Evolutionary conservation across 2,888 invertebrate genomes (phyloP).

Genomic region (Caenorhabditis sp.): DNA sequence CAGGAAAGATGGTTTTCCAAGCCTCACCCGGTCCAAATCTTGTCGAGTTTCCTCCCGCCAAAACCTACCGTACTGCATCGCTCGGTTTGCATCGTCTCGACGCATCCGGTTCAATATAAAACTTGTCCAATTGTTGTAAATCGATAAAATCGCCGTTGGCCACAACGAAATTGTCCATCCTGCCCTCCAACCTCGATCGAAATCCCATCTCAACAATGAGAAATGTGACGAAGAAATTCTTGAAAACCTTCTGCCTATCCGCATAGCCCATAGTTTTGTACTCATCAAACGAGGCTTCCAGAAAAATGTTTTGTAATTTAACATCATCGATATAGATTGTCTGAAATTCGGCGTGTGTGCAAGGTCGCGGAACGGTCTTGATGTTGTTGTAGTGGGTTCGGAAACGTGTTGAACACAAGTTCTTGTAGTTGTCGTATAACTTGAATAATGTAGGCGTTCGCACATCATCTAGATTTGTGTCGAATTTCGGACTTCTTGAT

Average conservation of each 20-base stretch:
- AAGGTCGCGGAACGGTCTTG: not conserved
- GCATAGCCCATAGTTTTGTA: slow-evolving; percentile 16
- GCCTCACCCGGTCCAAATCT: too few relatives aligned
- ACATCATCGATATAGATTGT: slow-evolving; percentile 21
- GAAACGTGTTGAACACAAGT: not conserved
- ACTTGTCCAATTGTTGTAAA: slow-evolving; percentile 18
- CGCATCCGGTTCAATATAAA: slow-evolving; percentile 27
- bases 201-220: slow-evolving; percentile 29
- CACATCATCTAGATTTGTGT: not conserved
- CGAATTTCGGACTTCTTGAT: not conserved
- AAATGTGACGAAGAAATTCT: slow-evolving; percentile 29
- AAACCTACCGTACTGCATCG: not conserved
- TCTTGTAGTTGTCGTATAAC: not conserved
- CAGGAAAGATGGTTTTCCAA: too few relatives aligned
- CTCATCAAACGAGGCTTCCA: slow-evolving; percentile 22
- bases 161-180: slow-evolving; percentile 17
- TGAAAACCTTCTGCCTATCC: slow-evolving; percentile 24
- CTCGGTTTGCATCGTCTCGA: slow-evolving; percentile 14
- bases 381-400: not conserved
- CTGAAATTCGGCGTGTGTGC: not conserved
- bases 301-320: slow-evolving; percentile 22
- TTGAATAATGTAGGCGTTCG: not conserved
- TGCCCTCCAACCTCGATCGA: slow-evolving; percentile 17
- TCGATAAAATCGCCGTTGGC: slow-evolving; percentile 36
- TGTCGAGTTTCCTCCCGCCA: too few relatives aligned